Percentiles rank a stretch among this genome's conserved stretches.
These are phyloP conservation scores for Balaeniceps rex DNA, from an alignment of 2,113 vertebrate species.

Conservation along the genomic window DNA sequence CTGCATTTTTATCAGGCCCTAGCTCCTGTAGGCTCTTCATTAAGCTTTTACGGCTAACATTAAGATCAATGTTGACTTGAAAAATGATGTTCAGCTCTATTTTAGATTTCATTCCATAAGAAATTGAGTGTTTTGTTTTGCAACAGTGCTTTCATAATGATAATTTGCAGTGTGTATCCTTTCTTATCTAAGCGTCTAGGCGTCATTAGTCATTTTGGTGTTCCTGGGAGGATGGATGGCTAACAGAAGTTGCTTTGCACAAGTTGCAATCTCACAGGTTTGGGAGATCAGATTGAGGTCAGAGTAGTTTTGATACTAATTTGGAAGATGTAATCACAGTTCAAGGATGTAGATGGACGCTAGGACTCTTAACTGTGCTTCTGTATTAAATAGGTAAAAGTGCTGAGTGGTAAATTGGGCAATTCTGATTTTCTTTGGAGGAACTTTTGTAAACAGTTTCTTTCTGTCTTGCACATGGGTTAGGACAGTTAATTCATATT, in stretches of 20 bases:
- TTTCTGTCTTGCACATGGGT: neutral
- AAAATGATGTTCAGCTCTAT: neutral
- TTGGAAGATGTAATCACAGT: neutral
- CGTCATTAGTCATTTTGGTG: fast-evolving
- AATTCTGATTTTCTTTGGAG: neutral
- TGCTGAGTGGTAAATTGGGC: neutral
- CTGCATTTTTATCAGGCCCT: neutral
- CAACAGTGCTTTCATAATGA: fast-evolving
- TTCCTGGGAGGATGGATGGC: neutral
- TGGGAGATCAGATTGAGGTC: neutral
- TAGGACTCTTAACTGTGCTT: neutral
- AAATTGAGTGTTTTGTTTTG: neutral
- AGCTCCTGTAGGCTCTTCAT: neutral
- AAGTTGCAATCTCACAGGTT: neutral
- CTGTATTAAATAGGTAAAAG: neutral
- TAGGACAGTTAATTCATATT: neutral
- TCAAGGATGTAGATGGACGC: neutral
- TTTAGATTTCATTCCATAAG: neutral
- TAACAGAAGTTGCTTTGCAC: neutral
- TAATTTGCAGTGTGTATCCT: neutral
- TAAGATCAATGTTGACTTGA: neutral
- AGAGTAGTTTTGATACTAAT: neutral
- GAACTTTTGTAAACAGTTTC: neutral
- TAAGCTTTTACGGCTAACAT: neutral
- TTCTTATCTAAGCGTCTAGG: fast-evolving